Evolutionary conservation across 2,113 vertebrate species (phyloP).

Genomic region (Sula dactylatra): DNA sequence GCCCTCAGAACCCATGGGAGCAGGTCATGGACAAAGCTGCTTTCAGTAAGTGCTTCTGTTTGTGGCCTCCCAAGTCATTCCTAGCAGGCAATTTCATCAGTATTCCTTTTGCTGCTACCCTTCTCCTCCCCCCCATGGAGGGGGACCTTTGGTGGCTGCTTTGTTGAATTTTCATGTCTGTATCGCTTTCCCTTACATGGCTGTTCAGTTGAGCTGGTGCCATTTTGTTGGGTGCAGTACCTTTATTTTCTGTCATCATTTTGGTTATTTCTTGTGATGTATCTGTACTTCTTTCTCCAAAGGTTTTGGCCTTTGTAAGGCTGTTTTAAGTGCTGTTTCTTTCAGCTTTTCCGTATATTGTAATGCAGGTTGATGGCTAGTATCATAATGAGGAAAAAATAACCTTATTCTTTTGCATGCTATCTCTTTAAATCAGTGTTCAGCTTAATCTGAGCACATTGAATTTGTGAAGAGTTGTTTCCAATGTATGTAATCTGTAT

Average conservation of each 20-base stretch:
- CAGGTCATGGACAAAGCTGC: neutral
- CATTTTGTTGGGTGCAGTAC: neutral
- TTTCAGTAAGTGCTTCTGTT: neutral
- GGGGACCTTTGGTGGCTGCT: neutral
- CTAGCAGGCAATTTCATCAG: neutral
- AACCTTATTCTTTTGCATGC: neutral
- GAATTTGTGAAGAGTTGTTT: neutral
- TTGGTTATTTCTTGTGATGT: neutral
- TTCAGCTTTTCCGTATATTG: neutral
- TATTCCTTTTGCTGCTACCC: neutral
- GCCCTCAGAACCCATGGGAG: accelerated
- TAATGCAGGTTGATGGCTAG: neutral
- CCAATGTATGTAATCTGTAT: neutral
- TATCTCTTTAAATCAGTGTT: neutral
- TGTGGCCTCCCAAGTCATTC: neutral
- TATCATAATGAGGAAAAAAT: neutral
- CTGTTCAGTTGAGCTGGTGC: neutral
- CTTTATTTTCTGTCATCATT: neutral
- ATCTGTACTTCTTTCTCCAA: neutral
- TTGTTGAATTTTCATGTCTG: neutral
- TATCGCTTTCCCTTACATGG: neutral
- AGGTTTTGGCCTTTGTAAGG: neutral
- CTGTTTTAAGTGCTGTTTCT: neutral
- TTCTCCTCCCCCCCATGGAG: accelerated
- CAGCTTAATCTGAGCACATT: neutral